Evolutionary conservation across 2,888 invertebrate species (phyloP), one percentile per base, ranked within the genome.

Genomic region (Lapara coniferarum): DNA sequence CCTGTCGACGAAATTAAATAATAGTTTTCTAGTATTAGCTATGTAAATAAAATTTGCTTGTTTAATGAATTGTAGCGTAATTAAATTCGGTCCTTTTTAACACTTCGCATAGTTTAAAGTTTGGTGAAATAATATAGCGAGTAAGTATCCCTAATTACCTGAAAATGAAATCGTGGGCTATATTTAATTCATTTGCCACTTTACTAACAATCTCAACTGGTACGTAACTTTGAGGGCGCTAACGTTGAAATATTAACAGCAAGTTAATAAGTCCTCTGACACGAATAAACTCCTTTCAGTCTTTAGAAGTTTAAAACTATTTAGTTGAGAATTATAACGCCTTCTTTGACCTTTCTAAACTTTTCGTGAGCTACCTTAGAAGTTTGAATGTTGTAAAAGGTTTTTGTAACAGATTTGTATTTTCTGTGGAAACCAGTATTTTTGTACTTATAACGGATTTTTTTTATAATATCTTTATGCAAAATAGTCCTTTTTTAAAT

Each of bases 251-350:
- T 66, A 66, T 66, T 69, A 66, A 58, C 14, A 44, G 52, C 37
- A 58, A 58, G 44, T 56, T 69, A 67, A 66, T 69, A 67, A 58
- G 66, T 51, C 69, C 55, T 57, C 46, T 56, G 69, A 44, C 66
- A 66, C 58, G 58, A 66, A 57, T 57, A 10, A 69, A 67, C 53
- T 53, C 59, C 53, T 63, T 53, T 10, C 10, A 14, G 52, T 58
- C 59, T 71, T 68, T 69, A 72, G 72, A 72, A 80, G 69, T 76
- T 78, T 68, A 58, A 57, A 77, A 75, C 73, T 78, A 75, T 71
- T 79, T 78, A 74, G 53, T 66, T 71, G 37, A 66, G 69, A 69
- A 77, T 73, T 76, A 72, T 71, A 71, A 75, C 73, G 71, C 69
- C 72, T 74, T 68, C 19, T 63, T 68, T 44, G 59, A 59, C 68